phyloP scores from a whole-genome alignment of 1,140 invertebrate genomes.

The Xylocopa sonorina region DNA sequence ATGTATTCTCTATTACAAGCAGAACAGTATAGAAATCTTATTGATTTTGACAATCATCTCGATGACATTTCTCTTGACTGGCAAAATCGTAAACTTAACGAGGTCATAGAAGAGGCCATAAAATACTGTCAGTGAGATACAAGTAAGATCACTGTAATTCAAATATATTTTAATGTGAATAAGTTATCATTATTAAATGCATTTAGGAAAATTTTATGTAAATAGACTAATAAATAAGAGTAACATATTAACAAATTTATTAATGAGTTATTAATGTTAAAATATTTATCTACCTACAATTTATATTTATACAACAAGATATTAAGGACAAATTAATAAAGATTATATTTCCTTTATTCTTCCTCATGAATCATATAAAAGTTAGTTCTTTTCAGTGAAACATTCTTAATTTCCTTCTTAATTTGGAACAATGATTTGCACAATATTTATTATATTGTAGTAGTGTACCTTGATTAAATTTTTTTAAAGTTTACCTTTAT shows the following conservation, averaged over 20 bases:
- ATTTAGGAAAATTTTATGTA: constrained; percentile 11
- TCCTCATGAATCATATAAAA: too few relatives aligned
- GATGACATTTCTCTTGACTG: constrained; percentile 92
- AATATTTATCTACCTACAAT: neutral
- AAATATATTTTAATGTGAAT: constrained; percentile 23
- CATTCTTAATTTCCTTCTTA: too few relatives aligned
- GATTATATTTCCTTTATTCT: neutral
- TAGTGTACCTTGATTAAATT: too few relatives aligned
- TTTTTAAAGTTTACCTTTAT: too few relatives aligned
- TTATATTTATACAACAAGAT: neutral
- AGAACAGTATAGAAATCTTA: constrained; percentile 86
- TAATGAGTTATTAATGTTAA: neutral
- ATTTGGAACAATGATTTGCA: too few relatives aligned
- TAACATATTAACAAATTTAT: neutral
- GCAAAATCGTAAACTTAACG: constrained; percentile 88
- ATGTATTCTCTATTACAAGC: constrained; percentile 86
- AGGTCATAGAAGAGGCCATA: constrained; percentile 80
- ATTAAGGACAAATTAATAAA: neutral
- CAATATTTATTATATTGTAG: too few relatives aligned
- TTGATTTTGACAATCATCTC: constrained; percentile 96
- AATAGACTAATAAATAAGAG: constrained; percentile 32
- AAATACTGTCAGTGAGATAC: too few relatives aligned
- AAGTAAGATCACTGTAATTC: constrained; percentile 43
- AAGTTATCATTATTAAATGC: constrained; percentile 5
- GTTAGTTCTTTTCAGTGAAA: too few relatives aligned